These are phyloP conservation scores for Terebella lapidaria DNA, from an alignment of 2,888 invertebrate genomes.

Conservation along the genomic window DNA sequence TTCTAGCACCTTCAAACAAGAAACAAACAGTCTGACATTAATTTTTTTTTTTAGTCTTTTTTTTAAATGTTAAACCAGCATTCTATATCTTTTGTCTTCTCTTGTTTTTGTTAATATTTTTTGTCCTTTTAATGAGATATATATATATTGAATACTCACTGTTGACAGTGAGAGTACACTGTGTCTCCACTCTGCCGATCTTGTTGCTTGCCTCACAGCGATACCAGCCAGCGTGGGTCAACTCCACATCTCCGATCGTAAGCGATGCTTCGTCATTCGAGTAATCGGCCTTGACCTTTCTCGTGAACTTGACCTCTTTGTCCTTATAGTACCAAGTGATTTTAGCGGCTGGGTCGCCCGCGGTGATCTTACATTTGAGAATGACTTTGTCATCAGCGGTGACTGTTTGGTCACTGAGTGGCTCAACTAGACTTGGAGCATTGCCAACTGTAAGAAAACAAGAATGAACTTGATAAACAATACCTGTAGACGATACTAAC, in stretches of 20 bases:
- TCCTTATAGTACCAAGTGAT: slow-evolving; percentile 59
- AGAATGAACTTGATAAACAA: neutral
- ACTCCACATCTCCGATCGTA: slow-evolving; percentile 60
- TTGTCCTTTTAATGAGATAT: too few species aligned
- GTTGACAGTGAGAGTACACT: slow-evolving; percentile 40
- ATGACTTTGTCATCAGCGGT: slow-evolving; percentile 11
- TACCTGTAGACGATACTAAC: neutral
- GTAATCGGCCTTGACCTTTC: slow-evolving; percentile 61
- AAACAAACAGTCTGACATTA: too few species aligned
- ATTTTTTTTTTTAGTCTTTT: too few species aligned
- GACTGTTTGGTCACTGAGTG: slow-evolving; percentile 17
- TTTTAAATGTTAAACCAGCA: too few species aligned
- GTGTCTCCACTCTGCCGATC: slow-evolving; percentile 46
- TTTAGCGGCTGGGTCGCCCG: slow-evolving; percentile 19
- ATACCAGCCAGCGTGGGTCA: slow-evolving; percentile 43
- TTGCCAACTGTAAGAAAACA: slow-evolving; percentile 34
- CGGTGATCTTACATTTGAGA: slow-evolving; percentile 19
- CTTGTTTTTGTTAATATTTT: too few species aligned
- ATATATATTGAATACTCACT: slow-evolving; percentile 36
- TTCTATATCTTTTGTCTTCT: too few species aligned
- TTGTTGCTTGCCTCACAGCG: slow-evolving; percentile 44
- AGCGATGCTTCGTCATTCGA: slow-evolving; percentile 56
- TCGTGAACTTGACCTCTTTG: slow-evolving; percentile 55
- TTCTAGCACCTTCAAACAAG: too few species aligned
- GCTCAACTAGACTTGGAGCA: slow-evolving; percentile 33